Conservation (phyloP, 2,113 vertebrate genomes). For the Tor tambroides region DNA sequence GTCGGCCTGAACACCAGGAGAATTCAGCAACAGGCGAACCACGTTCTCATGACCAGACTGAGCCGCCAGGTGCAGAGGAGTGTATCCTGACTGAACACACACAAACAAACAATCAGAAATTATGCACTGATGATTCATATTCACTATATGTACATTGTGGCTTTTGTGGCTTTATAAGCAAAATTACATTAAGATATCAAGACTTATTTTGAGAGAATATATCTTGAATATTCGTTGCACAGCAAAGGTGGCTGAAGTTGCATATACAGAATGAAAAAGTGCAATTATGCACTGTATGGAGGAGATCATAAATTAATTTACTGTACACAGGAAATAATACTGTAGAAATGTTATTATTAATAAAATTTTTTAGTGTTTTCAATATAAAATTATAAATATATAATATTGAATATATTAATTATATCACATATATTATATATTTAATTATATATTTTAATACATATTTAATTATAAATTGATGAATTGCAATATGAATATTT, state of each 20-base stretch:
- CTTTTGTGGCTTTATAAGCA: neutral
- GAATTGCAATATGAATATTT: neutral
- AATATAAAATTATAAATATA: neutral
- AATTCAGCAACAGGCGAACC: constrained; percentile 70
- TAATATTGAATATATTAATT: neutral
- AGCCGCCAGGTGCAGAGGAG: constrained; percentile 70
- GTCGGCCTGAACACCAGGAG: constrained; percentile 67
- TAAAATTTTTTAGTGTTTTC: too few species aligned
- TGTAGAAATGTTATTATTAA: neutral
- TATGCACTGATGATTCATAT: too few species aligned
- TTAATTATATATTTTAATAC: too few species aligned
- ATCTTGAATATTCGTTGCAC: neutral
- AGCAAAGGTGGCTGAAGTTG: too few species aligned
- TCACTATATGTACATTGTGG: too few species aligned
- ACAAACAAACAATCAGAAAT: neutral
- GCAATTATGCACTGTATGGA: too few species aligned
- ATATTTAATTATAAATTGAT: too few species aligned
- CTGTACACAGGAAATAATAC: neutral
- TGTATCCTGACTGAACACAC: constrained; percentile 67
- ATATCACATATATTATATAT: too few species aligned
- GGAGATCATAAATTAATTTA: neutral
- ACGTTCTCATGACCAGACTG: constrained; percentile 70
- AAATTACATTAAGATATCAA: neutral
- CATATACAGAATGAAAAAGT: too few species aligned
- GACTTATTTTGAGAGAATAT: neutral